Base-by-base conservation (phyloP, 2,797 vertebrate genomes). In the Kryptopterus vitreolus region DNA sequence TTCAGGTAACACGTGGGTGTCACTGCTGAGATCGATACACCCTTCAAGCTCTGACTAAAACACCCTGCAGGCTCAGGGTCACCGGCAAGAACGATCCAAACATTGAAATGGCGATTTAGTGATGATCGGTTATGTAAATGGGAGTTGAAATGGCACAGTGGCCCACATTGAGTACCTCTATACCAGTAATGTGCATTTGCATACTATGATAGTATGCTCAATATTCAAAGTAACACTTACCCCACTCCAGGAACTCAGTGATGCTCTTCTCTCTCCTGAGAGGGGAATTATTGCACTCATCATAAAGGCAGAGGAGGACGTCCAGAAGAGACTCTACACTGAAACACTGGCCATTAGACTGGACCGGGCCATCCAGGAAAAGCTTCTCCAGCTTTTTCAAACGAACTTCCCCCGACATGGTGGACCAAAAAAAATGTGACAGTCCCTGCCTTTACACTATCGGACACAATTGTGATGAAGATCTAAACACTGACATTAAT, bases 361-460 rank as follows among this genome's bases (percentile, higher is more conserved):
- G 95, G 79, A 93, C 94, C 70, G 97, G 96, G 83, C 98, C 97
- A 91, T 97, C 97, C 95, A 98, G 91, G 86, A 99, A 91, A 89
- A 99, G 92, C 90, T 96, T 96, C 88, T 99, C 98, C 94, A 99
- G 91, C 93, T 98, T 97, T 94, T 96, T 96, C 95, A 99, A 94
- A 92, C 98, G 96, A 88, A 99, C 97, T 93, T 98, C 97, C 89
- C 96, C 98, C 87, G 98, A 98, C 98, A 99, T 99, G 88, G 59
- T 86, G 90, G 61, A 63, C 63, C n/a, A 73, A 52, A 43, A 48
- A 9, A 61, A 43, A n/a, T 1, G 18, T 46, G 13, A 18, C 1
- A 20, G 72, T 35, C 66, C 53, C 55, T 77, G 68, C 26, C 57
- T 78, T 59, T 75, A 63, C 65, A 59, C 26, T 71, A 68, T 77